Evolutionary conservation across 2,888 invertebrate species (phyloP).

Genomic region (Halocaridina rubra): DNA sequence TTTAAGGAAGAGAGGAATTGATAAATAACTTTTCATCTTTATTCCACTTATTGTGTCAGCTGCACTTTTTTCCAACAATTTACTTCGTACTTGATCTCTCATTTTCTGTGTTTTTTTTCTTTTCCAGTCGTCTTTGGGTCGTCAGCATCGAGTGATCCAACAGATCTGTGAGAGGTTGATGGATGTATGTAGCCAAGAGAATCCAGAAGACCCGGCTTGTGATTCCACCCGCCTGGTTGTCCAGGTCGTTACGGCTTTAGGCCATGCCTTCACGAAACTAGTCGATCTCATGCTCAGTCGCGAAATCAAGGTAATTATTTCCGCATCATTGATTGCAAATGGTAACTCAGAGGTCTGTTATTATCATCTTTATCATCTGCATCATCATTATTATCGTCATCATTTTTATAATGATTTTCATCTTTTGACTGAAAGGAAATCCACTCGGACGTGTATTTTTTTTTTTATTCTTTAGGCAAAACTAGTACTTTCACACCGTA

Average conservation of each 20-base stretch:
- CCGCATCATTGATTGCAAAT: neutral
- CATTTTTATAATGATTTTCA: neutral
- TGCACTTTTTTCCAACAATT: no score
- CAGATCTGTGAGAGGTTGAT: slow-evolving; percentile 57
- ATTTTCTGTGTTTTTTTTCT: neutral
- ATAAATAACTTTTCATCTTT: no score
- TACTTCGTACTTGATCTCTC: no score
- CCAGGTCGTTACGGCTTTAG: slow-evolving; percentile 71
- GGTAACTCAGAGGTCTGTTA: no score
- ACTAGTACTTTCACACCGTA: no score
- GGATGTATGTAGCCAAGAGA: slow-evolving; percentile 37
- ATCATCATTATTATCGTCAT: no score
- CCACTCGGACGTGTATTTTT: no score
- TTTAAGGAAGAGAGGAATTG: no score
- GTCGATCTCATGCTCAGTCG: slow-evolving; percentile 74
- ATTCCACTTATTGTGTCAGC: no score
- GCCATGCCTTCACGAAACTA: slow-evolving; percentile 73
- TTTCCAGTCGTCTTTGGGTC: slow-evolving; percentile 51
- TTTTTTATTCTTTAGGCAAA: no score
- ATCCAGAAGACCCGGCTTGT: neutral
- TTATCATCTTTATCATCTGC: neutral
- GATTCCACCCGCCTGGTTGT: slow-evolving; percentile 66
- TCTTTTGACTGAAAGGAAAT: neutral
- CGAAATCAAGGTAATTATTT: slow-evolving; percentile 72
- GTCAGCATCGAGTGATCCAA: slow-evolving; percentile 53